Base-by-base conservation (phyloP, 1,140 invertebrate species). In the Potamilus streckersoni region DNA sequence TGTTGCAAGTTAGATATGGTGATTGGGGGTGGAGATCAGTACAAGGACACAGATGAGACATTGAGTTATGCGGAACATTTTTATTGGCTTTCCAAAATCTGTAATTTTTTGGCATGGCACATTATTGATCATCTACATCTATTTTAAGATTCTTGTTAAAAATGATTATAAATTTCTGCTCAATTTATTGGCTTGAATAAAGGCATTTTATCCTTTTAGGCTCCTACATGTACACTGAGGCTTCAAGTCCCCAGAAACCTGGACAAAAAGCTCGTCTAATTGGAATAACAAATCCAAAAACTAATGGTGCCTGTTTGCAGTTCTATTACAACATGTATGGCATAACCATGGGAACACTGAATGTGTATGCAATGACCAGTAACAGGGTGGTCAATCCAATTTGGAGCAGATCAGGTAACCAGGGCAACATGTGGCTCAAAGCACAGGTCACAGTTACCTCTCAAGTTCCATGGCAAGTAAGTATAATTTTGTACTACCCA, bases 281-380 rank as follows among this genome's bases (percentile, higher is more conserved):
- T 62, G 78, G 80, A 60, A 66, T 79, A 2, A 57, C 72, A 8
- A 80, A 82, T 49, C 63, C 79, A 31, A 73, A 79, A n/a, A 82
- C 76, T 14, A 70, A 49, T 16, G 74, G 74, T 11, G 75, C 68
- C 20, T 88, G 87, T 74, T 73, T 86, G 20, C 71, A 79, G 20
- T 88, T 88, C 76, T 88, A 79, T 78, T 88, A 87, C 71, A 80
- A 84, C 74, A 88, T 88, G 87, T 85, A 83, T 76, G 87, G 87
- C 4, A 57, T 57, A 15, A 68, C 78, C 15, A 81, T 87, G 74
- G 84, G 82, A 20, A 82, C 69, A 12, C 76, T 88, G 3, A 85
- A 84, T 71, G 79, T 88, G 6, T 84, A 85, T 27, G 49, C 64
- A 38, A 61, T 77, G 57, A 68, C 66, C 16, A 75, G 74, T 8